Evolutionary conservation across 1,140 invertebrate species (phyloP).

Genomic region (Atta cephalotes): DNA sequence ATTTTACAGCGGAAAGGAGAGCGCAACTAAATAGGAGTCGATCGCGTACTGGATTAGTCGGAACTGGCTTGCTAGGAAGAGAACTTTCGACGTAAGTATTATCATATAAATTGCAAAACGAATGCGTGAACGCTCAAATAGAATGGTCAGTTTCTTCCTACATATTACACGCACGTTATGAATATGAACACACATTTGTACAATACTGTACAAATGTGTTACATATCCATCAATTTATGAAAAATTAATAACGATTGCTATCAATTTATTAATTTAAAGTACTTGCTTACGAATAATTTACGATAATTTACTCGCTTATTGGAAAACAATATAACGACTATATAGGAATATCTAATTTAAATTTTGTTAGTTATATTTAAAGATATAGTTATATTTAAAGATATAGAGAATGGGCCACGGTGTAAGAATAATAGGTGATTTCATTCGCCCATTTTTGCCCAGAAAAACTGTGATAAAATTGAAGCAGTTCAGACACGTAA

Average conservation of each 20-base stretch:
- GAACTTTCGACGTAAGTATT: slow-evolving; percentile 88
- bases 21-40: slow-evolving; percentile 94
- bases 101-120: slow-evolving; percentile 24
- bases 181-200: neutral
- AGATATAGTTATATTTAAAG: neutral
- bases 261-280: neutral
- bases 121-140: slow-evolving; percentile 16
- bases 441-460: too few relatives aligned
- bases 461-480: too few relatives aligned
- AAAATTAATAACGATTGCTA: neutral
- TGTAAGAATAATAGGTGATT: too few relatives aligned
- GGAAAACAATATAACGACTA: neutral
- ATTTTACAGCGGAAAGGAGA: slow-evolving; percentile 92
- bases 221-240: neutral
- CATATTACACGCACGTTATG: slow-evolving; percentile 13
- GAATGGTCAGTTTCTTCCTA: neutral
- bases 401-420: too few relatives aligned
- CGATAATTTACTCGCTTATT: neutral
- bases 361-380: slow-evolving; percentile 8
- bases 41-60: slow-evolving; percentile 92
- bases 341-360: slow-evolving; percentile 3
- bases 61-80: slow-evolving; percentile 86
- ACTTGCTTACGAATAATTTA: neutral
- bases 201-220: neutral
- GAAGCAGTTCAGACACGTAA: too few relatives aligned